Base-by-base conservation (phyloP, 1,140 invertebrate genomes). In the Calliopsis andreniformis region DNA sequence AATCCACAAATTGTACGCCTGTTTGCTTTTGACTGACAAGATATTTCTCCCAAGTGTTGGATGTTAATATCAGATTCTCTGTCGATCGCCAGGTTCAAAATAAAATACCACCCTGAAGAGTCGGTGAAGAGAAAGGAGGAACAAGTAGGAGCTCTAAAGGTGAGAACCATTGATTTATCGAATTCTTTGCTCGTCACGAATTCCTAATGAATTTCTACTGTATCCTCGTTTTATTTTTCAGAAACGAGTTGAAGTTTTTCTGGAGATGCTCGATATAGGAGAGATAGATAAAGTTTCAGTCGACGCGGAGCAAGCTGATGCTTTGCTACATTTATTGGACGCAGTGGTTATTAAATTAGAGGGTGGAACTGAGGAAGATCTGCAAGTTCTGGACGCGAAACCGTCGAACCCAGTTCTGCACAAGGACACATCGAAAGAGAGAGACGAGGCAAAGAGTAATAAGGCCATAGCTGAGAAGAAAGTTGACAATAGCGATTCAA, bases 41-140 rank as follows among this genome's bases (percentile, higher is more conserved):
- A 20, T 14, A 25, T 47, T 35, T 12, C 3, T 20, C 28, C 32
- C 28, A 14, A 35, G 16, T n/a, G n/a, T 10, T n/a, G 12, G 18
- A 20, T 18, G 8, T 2, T 47, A 56, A 67, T 47, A 32, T 3
- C 8, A 6, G 16, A 12, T 70, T 87, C 92, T 92, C 91, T 82
- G 32, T 86, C 64, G 35, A 78, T 85, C 30, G 23, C 39, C 70
- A 99, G 99, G 99, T 99, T 99, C 93, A 98, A 98, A 92, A 95
- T 97, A 79, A 99, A 99, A 93, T 99, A 99, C 90, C 98, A 99
- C 93, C 99, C 99, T 5, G 98, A 99, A 92, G 98, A 99, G 87
- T 97, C 96, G 63, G 94, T 96, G 8, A 98, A 97, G 91, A 93
- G 97, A 49, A 98, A 97, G 92, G 96, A 98, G 35, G 98, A 99